These are phyloP conservation scores for Scaptomyza caliginosa DNA, from an alignment of 2,888 invertebrate species.

Conservation along the genomic window DNA sequence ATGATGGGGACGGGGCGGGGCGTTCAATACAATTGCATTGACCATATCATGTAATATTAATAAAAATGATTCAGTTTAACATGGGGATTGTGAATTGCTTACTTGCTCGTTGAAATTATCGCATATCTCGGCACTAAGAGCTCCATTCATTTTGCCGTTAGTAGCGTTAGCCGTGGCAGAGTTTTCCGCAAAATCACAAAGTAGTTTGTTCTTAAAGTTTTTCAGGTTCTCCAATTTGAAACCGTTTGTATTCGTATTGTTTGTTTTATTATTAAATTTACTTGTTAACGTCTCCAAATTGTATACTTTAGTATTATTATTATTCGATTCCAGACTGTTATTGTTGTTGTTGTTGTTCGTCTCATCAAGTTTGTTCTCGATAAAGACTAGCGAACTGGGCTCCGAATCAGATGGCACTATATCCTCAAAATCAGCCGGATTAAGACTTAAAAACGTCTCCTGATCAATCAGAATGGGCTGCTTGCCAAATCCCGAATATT, in stretches of 20 bases:
- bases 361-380: constrained; percentile 81
- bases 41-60: constrained; percentile 19
- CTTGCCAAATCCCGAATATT: constrained; percentile 71
- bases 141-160: constrained; percentile 82
- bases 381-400: constrained; percentile 82
- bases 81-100: constrained; percentile 54
- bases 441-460: constrained; percentile 84
- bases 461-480: constrained; percentile 83
- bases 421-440: constrained; percentile 84
- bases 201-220: constrained; percentile 84
- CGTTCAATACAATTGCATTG: constrained; percentile 32
- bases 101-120: constrained; percentile 84
- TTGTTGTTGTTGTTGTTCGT: constrained; percentile 65
- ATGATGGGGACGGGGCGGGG: neutral
- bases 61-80: constrained; percentile 3
- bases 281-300: constrained; percentile 82
- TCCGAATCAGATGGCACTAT: constrained; percentile 81
- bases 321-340: constrained; percentile 57
- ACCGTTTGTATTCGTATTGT: constrained; percentile 83
- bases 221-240: constrained; percentile 84
- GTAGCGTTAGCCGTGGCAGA: constrained; percentile 40
- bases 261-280: constrained; percentile 82
- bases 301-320: constrained; percentile 77
- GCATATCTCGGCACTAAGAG: constrained; percentile 83
- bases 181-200: constrained; percentile 82